Base-by-base conservation (phyloP, 1,140 invertebrate genomes). In the Hylaeus anthracinus region DNA sequence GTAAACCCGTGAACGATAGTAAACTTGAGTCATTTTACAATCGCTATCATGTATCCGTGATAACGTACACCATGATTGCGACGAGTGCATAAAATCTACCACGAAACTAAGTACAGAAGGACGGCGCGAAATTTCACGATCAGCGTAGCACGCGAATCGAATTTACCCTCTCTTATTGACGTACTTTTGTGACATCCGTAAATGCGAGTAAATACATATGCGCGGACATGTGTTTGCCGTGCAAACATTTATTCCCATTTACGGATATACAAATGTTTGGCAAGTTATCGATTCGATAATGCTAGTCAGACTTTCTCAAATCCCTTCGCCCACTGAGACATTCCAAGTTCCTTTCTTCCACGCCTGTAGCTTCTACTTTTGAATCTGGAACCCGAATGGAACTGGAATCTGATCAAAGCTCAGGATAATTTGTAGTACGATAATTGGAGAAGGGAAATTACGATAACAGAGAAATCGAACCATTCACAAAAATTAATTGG, bases 191-290 rank as follows among this genome's bases (percentile, higher is more conserved):
- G 8, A 48, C 65, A 15, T 8, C 26, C 15, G 45, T 51, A 37
- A 67, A 51, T 37, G 26, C n/a, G n/a, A 3, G 45, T 51, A 26
- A n/a, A 37, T n/a, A n/a, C 43, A 53, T 67, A 51, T 9, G 65
- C 15, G 9, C n/a, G 43, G 15, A 51, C 45, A 51, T 6, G 51
- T 3, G n/a, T 67, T 51, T 51, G 9, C n/a, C 9, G n/a, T n/a
- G 65, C n/a, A 53, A 67, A 53, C 26, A 67, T 67, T 67, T 67
- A 67, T 45, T 37, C 51, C 65, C 8, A 37, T 67, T 51, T 37
- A 37, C 45, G 14, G 15, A 15, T 58, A 15, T 58, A 15, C 55
- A 60, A 60, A 8, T n/a, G 8, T 26, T 26, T 51, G 9, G 8
- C 10, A 37, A 26, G 26, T 9, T 15, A 51, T n/a, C n/a, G 43